Conservation (phyloP, 2,888 invertebrate species). For the Drosophila picticornis region DNA sequence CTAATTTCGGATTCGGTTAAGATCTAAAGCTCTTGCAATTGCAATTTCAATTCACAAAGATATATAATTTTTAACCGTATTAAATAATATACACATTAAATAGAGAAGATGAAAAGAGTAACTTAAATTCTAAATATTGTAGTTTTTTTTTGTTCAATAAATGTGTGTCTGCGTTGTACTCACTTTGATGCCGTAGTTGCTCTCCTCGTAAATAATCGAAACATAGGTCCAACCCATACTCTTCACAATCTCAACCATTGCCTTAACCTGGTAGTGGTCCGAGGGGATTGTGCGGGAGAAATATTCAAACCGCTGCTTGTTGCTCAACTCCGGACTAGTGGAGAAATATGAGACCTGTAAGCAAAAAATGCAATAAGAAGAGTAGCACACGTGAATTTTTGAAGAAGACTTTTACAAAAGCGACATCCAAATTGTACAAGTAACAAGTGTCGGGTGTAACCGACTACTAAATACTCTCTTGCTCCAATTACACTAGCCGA, state of each 20-base stretch:
- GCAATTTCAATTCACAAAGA: neutral
- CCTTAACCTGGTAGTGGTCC: conserved; percentile 96
- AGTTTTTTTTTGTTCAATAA: neutral
- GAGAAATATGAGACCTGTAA: conserved; percentile 96
- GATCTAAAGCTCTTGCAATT: neutral
- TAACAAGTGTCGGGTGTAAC: neutral
- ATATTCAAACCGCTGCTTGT: conserved; percentile 97
- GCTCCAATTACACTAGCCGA: neutral
- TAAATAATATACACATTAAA: neutral
- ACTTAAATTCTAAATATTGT: neutral
- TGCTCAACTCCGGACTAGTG: conserved; percentile 96
- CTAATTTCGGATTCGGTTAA: neutral
- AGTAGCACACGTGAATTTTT: neutral
- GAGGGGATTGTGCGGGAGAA: conserved; percentile 98
- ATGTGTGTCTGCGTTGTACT: conserved; percentile 52
- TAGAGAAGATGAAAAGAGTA: no score
- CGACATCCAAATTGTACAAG: conserved; percentile 3
- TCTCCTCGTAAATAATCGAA: conserved; percentile 97
- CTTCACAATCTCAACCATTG: conserved; percentile 96
- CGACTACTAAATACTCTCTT: neutral
- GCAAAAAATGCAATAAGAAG: neutral
- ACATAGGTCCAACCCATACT: conserved; percentile 96
- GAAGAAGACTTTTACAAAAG: neutral
- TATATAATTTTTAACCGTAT: neutral
- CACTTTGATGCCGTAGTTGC: conserved; percentile 97